Conservation (phyloP, 1,140 invertebrate genomes). For the Dreissena polymorpha region DNA sequence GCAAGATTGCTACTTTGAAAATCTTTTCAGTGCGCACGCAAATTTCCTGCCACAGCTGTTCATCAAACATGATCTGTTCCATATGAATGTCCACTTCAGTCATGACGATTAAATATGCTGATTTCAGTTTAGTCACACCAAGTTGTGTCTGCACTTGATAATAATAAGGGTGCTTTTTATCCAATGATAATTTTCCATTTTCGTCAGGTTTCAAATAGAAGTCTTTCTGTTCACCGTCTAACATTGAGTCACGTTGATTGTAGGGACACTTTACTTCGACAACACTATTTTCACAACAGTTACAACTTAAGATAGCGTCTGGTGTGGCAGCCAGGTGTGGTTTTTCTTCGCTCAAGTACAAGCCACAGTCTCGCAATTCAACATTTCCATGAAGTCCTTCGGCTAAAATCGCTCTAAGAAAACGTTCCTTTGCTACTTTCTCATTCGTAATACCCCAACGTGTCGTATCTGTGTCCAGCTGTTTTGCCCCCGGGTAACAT, state of each 20-base stretch:
- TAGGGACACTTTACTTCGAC: conserved; percentile 51
- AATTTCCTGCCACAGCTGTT: conserved; percentile 27
- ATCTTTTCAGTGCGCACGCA: neutral
- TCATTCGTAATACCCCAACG: conserved; percentile 31
- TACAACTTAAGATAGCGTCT: conserved; percentile 38
- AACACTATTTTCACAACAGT: conserved; percentile 48
- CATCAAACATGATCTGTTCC: conserved; percentile 38
- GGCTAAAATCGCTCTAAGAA: neutral
- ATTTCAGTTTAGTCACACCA: conserved; percentile 16
- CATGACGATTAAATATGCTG: conserved; percentile 44
- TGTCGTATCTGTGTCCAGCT: neutral
- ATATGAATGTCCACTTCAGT: conserved; percentile 23
- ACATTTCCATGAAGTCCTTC: neutral
- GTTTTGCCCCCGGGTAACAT: neutral
- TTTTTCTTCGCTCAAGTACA: conserved; percentile 25
- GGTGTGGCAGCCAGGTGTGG: conserved; percentile 44
- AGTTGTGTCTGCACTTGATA: conserved; percentile 46
- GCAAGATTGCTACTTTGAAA: conserved; percentile 27
- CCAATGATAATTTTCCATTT: conserved; percentile 13
- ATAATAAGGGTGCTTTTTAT: conserved; percentile 39
- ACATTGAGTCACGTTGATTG: neutral
- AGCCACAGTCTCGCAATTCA: neutral
- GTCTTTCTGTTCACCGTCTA: neutral
- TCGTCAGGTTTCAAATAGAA: neutral
- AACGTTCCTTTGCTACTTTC: neutral